Percentiles rank a stretch among this genome's conserved stretches.
phyloP scores from a whole-genome alignment of 23 tunicate species.

The Botrylloides violaceus region DNA sequence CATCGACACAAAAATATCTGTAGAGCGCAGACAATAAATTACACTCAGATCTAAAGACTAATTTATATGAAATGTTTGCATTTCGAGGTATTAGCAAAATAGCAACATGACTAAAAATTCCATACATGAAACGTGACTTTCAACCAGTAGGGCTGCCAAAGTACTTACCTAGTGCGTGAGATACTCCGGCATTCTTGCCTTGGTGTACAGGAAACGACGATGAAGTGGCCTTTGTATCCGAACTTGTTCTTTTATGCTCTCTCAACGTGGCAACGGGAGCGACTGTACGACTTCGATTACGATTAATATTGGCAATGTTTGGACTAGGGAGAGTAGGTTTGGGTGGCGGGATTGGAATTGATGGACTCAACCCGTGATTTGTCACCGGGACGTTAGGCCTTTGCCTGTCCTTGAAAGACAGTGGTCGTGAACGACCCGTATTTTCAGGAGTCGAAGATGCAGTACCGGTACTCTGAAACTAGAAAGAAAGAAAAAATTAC shows the following conservation, averaged over 20 bases:
- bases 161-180: background rate
- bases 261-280: background rate
- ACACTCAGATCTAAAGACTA: too few relatives aligned
- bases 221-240: slow-evolving; percentile 5
- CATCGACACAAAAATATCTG: too few relatives aligned
- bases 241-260: slow-evolving; percentile 19
- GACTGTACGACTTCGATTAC: slow-evolving; percentile 13
- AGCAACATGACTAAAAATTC: too few relatives aligned
- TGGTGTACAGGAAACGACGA: background rate
- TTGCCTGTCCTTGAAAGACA: slow-evolving; percentile 57
- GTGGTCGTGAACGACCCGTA: slow-evolving; percentile 27
- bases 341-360: slow-evolving; percentile 23
- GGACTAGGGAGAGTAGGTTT: slow-evolving; percentile 4
- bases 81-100: too few relatives aligned
- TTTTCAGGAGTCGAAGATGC: slow-evolving; percentile 35
- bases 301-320: background rate
- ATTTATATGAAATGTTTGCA: too few relatives aligned
- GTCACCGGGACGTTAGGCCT: slow-evolving; percentile 30
- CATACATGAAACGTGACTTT: too few relatives aligned
- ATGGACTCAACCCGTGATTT: slow-evolving; percentile 8
- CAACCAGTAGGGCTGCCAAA: too few relatives aligned
- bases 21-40: too few relatives aligned
- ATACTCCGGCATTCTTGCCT: background rate
- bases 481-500: background rate
- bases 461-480: slow-evolving; percentile 8